Percentiles rank a stretch among this genome's conserved stretches.
Evolutionary conservation across 92 coral and sea anemone species (phyloP).

Genomic region (Diadumene lineata): DNA sequence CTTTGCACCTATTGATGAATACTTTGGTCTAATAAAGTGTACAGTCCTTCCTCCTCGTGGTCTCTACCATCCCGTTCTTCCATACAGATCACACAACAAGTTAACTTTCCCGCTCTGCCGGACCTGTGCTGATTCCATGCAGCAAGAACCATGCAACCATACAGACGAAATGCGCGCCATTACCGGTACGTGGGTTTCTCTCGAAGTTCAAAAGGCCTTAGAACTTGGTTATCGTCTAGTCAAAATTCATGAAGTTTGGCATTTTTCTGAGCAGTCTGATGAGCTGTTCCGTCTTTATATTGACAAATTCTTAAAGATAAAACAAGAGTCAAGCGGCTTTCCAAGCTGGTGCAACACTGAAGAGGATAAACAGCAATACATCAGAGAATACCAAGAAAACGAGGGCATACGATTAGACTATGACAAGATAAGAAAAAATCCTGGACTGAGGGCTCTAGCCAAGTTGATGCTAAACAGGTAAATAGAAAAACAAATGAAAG

Average conservation of each 20-base stretch:
- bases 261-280: conserved; percentile 33
- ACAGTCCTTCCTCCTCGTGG: conserved; percentile 52
- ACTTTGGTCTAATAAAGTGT: conserved; percentile 58
- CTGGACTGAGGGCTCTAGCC: conserved; percentile 49
- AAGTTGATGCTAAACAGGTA: conserved; percentile 57
- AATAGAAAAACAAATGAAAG: background rate
- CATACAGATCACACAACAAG: conserved; percentile 23
- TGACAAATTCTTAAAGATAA: conserved; percentile 53
- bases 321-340: conserved; percentile 53
- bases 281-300: conserved; percentile 41
- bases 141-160: conserved; percentile 48
- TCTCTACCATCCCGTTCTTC: conserved; percentile 61
- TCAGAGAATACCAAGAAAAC: conserved; percentile 24
- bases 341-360: conserved; percentile 45
- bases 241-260: conserved; percentile 55
- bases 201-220: conserved; percentile 44
- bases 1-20: conserved; percentile 31
- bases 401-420: conserved; percentile 45
- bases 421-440: conserved; percentile 32
- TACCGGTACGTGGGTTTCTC: conserved; percentile 49
- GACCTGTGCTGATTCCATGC: conserved; percentile 28
- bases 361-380: conserved; percentile 33
- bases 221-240: conserved; percentile 42
- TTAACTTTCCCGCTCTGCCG: conserved; percentile 53
- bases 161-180: conserved; percentile 40